Evolutionary conservation across 2,888 invertebrate genomes (phyloP).

Genomic region (Microctonus brassicae): DNA sequence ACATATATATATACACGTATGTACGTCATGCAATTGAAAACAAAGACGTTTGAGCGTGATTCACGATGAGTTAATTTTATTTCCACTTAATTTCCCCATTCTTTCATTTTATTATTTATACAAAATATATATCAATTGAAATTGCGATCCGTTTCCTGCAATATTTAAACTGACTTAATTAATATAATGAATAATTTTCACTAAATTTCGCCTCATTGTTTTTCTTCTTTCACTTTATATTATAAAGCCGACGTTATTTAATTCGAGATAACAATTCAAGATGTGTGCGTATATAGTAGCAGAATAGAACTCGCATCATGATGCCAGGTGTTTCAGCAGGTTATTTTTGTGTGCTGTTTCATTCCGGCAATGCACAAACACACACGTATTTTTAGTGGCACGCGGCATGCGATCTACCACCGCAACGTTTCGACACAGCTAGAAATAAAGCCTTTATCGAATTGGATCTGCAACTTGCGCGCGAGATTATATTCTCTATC

Average conservation of each 20-base stretch:
- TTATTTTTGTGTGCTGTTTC: conserved; percentile 61
- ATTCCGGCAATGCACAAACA: conserved; percentile 41
- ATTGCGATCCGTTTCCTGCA: too few species aligned
- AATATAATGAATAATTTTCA: too few species aligned
- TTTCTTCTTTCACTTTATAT: neutral
- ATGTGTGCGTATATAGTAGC: conserved; percentile 18
- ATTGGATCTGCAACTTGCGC: conserved; percentile 42
- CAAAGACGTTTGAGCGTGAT: neutral
- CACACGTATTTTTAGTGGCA: conserved; percentile 60
- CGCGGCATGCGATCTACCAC: conserved; percentile 61
- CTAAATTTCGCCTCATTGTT: neutral
- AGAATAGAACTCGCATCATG: conserved; percentile 46
- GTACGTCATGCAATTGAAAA: neutral
- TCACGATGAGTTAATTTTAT: conserved; percentile 5
- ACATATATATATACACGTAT: too few species aligned
- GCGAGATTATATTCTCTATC: neutral
- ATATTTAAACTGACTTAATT: neutral
- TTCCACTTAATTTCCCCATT: neutral
- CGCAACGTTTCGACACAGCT: conserved; percentile 61
- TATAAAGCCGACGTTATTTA: conserved; percentile 1
- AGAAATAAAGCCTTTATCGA: conserved; percentile 65
- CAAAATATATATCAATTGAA: neutral
- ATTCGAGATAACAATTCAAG: conserved; percentile 13
- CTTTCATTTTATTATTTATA: neutral
- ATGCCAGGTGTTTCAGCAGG: conserved; percentile 60